Evolutionary conservation across 92 coral and sea anemone species (phyloP), one percentile per base, ranked within the genome.

Genomic region (Parazoanthus atlanticus): DNA sequence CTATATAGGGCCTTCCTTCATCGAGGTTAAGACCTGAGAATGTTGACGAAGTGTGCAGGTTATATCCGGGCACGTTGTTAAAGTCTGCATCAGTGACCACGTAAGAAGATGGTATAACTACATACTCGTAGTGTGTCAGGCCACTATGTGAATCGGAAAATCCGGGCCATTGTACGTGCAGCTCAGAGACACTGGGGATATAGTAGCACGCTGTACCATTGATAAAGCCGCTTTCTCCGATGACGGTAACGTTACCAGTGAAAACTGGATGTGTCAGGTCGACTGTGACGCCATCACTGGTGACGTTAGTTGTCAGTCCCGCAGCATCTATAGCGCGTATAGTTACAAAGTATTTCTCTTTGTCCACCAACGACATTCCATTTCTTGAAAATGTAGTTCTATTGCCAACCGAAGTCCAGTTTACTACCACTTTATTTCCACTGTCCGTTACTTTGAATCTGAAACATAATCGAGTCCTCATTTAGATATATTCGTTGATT

Each of bases 231-330:
- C 80, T 88, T 52, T 77, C 89, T 17, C 98, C 98, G 47, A 86
- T 90, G 9, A 96, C 93, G n/a, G 31, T 47, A 30, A 96, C 88
- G 47, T 85, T 90, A 8, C 98, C 98, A 7, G 91, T 96, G 46
- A 94, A 96, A 23, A 96, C 96, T 8, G 98, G 98, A 17, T 90
- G 94, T 26, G 94, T 91, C 26, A 93, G 91, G 56, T 96, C 98
- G 46, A 96, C 94, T 29, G 80, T 92, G 78, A 96, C 94, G 10
- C 98, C 98, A 65, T 93, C 95, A 23, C 91, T 83, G 41, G 58
- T 94, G 40, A 90, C 93, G n/a, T 94, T 96, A 33, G 86, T 76
- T 61, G 67, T 61, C 26, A 79, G 81, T 21, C 99, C 98, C 40
- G 88, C 97, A 36, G 95, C 94, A 69, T 96, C 99, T 11, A 91